Base-by-base conservation (phyloP, 2,888 invertebrate genomes). In the Lasioglossum vierecki region DNA sequence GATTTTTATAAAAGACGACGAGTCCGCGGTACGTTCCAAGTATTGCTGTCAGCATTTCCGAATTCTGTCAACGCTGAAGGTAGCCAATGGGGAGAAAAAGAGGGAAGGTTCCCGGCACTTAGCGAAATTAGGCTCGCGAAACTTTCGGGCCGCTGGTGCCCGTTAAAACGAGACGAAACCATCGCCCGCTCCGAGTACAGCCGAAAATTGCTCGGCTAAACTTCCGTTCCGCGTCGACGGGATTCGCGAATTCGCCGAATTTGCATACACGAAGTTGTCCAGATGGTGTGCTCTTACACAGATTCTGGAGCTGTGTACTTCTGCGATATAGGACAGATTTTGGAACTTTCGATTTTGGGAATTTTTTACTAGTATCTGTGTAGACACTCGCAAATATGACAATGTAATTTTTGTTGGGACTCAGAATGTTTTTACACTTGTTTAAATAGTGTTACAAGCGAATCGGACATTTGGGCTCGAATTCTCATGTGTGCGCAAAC, bases 51-150 rank as follows among this genome's bases (percentile, higher is more conserved):
- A 13, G 41, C 6, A n/a, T 70, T n/a, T 70, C 22, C n/a, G 41
- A 41, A 41, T n/a, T 39, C 22, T n/a, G n/a, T 13, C 41, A n/a
- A 41, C n/a, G n/a, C 39, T 39, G 41, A 41, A 41, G 5, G 18
- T 15, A 15, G 15, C 66, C 39, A 8, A 39, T 4, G 22, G 1
- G 68, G 11, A 22, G 30, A 9, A 68, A 15, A 63, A 63, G 63
- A 30, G 63, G 30, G 63, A 44, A 63, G 87, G 87, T 89, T 81
- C 15, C 89, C 83, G 83, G 80, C 86, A 89, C 89, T 90, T 86
- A 81, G 66, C 49, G 84, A 76, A 86, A 88, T 90, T 90, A 84
- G 85, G 82, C 71, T 77, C 77, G 86, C 76, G 76, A 87, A 87
- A 83, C 82, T 86, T 88, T 63, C 72, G 80, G n/a, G 53, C 70